Evolutionary conservation across 2,113 vertebrate genomes (phyloP).

Genomic region (Embiotoca jacksoni): DNA sequence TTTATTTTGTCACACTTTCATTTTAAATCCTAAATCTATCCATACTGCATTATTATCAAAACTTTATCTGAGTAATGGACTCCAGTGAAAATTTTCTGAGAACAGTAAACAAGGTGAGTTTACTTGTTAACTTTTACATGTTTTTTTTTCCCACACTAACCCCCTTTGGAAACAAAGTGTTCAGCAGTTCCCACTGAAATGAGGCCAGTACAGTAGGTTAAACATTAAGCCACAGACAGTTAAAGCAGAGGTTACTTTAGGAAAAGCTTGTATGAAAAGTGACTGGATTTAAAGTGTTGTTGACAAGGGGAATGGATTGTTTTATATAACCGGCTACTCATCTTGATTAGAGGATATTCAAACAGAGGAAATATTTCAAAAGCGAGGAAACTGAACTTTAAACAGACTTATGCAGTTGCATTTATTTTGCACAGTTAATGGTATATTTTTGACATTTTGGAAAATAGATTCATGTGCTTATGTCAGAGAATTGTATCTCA

Average conservation of each 20-base stretch:
- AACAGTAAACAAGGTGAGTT: slow-evolving; percentile 53
- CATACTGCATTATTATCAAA: background rate
- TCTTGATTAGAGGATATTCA: background rate
- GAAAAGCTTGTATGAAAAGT: slow-evolving; percentile 34
- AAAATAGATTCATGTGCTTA: too few species aligned
- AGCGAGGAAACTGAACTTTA: background rate
- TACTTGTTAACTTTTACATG: slow-evolving; percentile 51
- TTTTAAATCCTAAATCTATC: background rate
- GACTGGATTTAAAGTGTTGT: background rate
- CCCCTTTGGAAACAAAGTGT: slow-evolving; percentile 29
- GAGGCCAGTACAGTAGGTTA: slow-evolving; percentile 44
- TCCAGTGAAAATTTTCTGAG: slow-evolving; percentile 20
- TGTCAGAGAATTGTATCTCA: too few species aligned
- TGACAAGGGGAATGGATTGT: background rate
- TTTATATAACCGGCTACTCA: background rate
- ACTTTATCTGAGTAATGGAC: background rate
- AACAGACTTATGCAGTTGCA: background rate
- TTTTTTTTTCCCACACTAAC: slow-evolving; percentile 25
- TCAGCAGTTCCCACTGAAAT: slow-evolving; percentile 37
- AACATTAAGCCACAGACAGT: slow-evolving; percentile 56
- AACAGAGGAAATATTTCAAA: background rate
- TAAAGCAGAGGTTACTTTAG: slow-evolving; percentile 13
- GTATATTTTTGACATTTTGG: too few species aligned
- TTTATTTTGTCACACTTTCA: background rate
- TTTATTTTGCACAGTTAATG: too few species aligned